These are phyloP conservation scores for Sesamia inferens DNA, from an alignment of 2,888 invertebrate genomes.

Conservation along the genomic window DNA sequence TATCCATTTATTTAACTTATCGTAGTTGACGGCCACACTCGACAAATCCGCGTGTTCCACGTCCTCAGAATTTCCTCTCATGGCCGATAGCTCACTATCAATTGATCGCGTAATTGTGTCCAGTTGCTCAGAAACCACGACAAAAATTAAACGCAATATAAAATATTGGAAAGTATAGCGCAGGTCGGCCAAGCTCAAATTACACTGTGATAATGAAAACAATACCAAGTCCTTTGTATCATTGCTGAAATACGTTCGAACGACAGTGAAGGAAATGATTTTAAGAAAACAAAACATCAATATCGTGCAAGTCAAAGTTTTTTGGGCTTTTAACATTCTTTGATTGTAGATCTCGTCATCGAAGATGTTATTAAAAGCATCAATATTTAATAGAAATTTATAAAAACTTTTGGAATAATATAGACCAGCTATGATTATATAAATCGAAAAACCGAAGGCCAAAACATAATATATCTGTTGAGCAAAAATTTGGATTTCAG, in stretches of 20 bases:
- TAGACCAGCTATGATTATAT: constrained; percentile 31
- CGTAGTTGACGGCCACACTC: background rate
- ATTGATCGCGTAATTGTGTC: constrained; percentile 60
- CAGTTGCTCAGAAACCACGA: constrained; percentile 66
- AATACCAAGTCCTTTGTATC: background rate
- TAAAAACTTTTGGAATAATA: constrained; percentile 47
- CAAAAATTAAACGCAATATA: constrained; percentile 58
- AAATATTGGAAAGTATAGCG: constrained; percentile 65
- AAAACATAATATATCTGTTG: constrained; percentile 39
- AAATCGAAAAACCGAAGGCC: constrained; percentile 40
- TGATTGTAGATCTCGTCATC: constrained; percentile 37
- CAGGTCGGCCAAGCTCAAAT: constrained; percentile 51
- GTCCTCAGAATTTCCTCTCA: background rate
- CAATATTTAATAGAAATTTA: constrained; percentile 46
- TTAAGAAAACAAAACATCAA: constrained; percentile 16
- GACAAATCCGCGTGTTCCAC: background rate
- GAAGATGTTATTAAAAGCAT: constrained; percentile 29
- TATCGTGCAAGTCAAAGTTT: background rate
- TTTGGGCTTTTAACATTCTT: constrained; percentile 42
- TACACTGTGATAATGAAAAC: constrained; percentile 6
- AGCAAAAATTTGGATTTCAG: background rate
- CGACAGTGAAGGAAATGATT: constrained; percentile 5
- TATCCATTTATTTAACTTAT: constrained; percentile 66
- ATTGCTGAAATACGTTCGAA: background rate
- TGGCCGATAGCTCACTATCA: constrained; percentile 34